A percentile compares a stretch with the other conserved stretches of the same genome.
Evolutionary conservation across 2,888 invertebrate genomes (phyloP).

Genomic region (Drosophila phalerata): DNA sequence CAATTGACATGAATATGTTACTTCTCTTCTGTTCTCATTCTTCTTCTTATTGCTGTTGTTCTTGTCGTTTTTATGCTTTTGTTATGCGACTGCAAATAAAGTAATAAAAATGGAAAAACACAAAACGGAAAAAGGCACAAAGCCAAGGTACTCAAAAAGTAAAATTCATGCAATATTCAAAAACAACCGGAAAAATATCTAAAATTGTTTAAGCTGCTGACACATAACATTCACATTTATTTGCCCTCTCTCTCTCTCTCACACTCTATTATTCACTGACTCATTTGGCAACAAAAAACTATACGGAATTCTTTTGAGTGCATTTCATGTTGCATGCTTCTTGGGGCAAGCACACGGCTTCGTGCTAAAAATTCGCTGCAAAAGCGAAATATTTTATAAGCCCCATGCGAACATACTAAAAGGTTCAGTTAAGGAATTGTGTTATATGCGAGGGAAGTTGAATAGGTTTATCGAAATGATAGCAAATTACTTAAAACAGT

Average conservation of each 20-base stretch:
- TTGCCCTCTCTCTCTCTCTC: background rate
- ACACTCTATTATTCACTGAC: background rate
- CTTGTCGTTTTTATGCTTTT: constrained; percentile 69
- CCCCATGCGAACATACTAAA: background rate
- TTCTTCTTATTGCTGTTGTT: constrained; percentile 19
- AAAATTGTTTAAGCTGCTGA: constrained; percentile 51
- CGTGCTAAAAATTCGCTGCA: background rate
- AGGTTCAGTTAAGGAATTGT: background rate
- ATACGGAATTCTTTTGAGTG: constrained; percentile 37
- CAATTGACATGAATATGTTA: constrained; percentile 81
- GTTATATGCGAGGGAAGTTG: background rate
- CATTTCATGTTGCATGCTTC: constrained; percentile 46
- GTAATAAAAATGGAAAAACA: constrained; percentile 65
- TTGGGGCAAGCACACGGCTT: constrained; percentile 2
- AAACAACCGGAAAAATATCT: constrained; percentile 37
- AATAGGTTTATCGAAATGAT: background rate
- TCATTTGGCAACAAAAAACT: constrained; percentile 29
- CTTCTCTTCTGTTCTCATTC: constrained; percentile 10
- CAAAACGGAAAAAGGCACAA: constrained; percentile 23
- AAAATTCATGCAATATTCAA: constrained; percentile 24
- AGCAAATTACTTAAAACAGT: no score
- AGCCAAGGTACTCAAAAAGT: constrained; percentile 24
- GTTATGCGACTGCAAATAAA: constrained; percentile 77
- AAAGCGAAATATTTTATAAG: constrained; percentile 17
- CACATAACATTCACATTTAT: constrained; percentile 61